These are phyloP conservation scores for Probosciger aterrimus DNA, from an alignment of 2,113 vertebrate genomes.

Conservation along the genomic window DNA sequence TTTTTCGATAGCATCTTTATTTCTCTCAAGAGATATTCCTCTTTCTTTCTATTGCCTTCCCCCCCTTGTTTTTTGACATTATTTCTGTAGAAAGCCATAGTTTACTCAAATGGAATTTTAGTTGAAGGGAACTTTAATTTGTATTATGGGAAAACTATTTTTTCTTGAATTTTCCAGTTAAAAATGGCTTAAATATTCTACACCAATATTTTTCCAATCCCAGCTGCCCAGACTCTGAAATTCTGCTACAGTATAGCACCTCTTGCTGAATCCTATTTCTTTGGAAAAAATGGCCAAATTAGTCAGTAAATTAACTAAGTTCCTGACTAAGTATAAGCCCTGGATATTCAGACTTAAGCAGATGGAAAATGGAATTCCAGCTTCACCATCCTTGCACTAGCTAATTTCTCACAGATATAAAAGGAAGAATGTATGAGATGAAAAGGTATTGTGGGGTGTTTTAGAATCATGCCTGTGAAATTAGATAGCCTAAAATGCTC, in stretches of 20 bases:
- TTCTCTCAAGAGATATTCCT: background rate
- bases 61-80: accelerated
- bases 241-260: background rate
- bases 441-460: background rate
- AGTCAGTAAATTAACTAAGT: background rate
- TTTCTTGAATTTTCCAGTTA: background rate
- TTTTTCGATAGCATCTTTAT: background rate
- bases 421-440: background rate
- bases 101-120: background rate
- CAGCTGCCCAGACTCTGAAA: background rate
- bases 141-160: background rate
- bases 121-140: background rate
- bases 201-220: background rate
- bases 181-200: background rate
- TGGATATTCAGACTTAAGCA: background rate
- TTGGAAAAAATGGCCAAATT: background rate
- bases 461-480: background rate
- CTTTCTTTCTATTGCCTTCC: background rate
- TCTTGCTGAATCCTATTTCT: background rate
- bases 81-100: background rate
- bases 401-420: background rate
- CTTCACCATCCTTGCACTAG: background rate
- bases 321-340: accelerated
- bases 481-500: background rate
- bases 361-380: background rate